Base-by-base conservation (phyloP, 1,140 invertebrate species). In the Drosophila serrata region DNA sequence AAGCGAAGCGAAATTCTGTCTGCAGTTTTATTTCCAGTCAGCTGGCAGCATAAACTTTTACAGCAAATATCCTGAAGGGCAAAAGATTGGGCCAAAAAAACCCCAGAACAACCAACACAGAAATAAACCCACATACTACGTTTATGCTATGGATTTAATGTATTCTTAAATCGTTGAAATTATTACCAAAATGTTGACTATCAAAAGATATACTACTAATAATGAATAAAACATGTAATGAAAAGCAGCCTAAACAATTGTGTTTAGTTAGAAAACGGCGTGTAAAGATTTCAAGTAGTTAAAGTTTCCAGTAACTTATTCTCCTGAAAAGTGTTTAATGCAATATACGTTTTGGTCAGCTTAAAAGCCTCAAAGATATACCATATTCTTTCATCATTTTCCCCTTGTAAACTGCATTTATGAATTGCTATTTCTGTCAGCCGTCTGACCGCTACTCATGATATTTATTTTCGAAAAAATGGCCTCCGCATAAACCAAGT, bases 1-100 rank as follows among this genome's bases (percentile, higher is more conserved):
- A 11, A 48, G 53, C 43, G 37, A 19, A 35, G 15, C 46, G 12
- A 60, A 68, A 37, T 43, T 24, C 46, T 45, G 56, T 33, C 68
- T 73, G n/a, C 57, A 74, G 17, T 75, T 75, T 75, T 64, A 64
- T 63, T 74, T 65, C 46, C 61, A 65, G 39, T 42, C 61, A 43
- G 55, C 55, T 39, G 46, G 33, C 27, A 27, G 55, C 33, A 37
- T 11, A 67, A 76, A 75, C 45, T 75, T 75, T 57, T 45, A 58
- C 33, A 42, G 74, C 73, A 76, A 76, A 75, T 60, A 75, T 49
- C 61, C 72, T 24, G n/a, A 59, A 59, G 72, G 58, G 46, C 72
- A 55, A 62, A 40, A 76, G 75, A 17, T 64, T 75, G 40, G 31
- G 13, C 39, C 12, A 46, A 65, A 75, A 57, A 24, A 27, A 22